Percentiles rank a stretch among this genome's conserved stretches.
Conservation (phyloP, 2,888 invertebrate species). For the Sinelater perroti region DNA sequence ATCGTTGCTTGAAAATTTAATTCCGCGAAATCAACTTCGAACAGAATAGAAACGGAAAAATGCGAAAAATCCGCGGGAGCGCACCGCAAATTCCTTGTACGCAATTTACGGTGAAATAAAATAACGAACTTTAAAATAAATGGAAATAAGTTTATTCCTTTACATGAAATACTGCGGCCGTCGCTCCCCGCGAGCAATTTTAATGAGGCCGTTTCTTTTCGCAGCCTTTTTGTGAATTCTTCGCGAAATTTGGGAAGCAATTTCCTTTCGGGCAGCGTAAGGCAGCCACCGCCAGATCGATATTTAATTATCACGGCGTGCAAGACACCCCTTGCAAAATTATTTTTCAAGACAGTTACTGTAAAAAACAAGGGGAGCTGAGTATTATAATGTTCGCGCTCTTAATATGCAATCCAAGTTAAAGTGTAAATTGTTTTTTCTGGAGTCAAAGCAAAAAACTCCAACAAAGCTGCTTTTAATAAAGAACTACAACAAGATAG, state of each 20-base stretch:
- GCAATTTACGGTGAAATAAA: no score
- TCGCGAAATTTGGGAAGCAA: constrained; percentile 19
- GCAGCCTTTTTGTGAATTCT: constrained; percentile 20
- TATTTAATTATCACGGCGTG: constrained; percentile 16
- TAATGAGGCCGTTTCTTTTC: constrained; percentile 15
- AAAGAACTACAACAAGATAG: no score
- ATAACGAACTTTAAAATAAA: no score
- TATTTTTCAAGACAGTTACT: constrained; percentile 4
- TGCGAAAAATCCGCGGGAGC: no score
- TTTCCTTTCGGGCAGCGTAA: constrained; percentile 8
- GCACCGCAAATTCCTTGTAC: no score
- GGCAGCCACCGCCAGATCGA: constrained; percentile 12
- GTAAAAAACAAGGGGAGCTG: not conserved
- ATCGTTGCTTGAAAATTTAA: no score
- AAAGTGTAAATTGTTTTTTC: constrained; percentile 17
- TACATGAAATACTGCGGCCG: no score
- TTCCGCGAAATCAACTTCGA: no score
- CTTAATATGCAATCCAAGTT: constrained; percentile 18
- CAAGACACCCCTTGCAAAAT: constrained; percentile 4
- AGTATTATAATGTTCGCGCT: no score
- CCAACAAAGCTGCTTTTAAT: no score
- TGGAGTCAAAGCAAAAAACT: constrained; percentile 21
- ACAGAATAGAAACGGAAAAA: no score
- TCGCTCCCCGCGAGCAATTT: constrained; percentile 6
- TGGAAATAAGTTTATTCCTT: no score